phyloP scores from a whole-genome alignment of 2,888 invertebrate genomes.

The Aphrophora alni region DNA sequence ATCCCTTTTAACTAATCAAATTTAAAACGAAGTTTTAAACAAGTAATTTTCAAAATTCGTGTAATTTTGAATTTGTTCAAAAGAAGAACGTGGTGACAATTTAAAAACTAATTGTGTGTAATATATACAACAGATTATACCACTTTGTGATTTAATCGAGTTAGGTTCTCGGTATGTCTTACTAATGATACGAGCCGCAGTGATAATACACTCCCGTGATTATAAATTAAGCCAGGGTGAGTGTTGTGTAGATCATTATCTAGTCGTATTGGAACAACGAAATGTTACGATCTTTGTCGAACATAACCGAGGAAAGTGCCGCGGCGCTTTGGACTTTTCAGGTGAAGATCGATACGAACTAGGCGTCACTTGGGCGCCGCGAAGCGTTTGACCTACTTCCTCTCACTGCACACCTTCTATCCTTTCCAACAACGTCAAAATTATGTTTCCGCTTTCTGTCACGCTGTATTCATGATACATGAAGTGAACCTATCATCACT shows the following conservation, averaged over 20 bases:
- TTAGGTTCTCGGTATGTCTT: neutral
- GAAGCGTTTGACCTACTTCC: neutral
- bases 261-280: neutral
- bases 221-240: neutral
- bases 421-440: neutral
- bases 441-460: neutral
- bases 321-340: neutral
- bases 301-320: neutral
- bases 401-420: neutral
- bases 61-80: too few relatives aligned
- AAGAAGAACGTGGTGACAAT: too few relatives aligned
- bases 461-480: neutral
- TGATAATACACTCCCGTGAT: neutral
- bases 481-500: too few relatives aligned
- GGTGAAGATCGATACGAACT: neutral
- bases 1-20: too few relatives aligned
- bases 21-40: too few relatives aligned
- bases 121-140: too few relatives aligned
- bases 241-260: neutral
- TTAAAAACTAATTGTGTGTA: too few relatives aligned
- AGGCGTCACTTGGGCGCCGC: neutral
- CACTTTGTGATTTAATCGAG: too few relatives aligned
- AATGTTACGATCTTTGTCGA: neutral
- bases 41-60: too few relatives aligned
- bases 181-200: neutral